Conservation (phyloP, 2,888 invertebrate genomes). For the Griposia aprilina region DNA sequence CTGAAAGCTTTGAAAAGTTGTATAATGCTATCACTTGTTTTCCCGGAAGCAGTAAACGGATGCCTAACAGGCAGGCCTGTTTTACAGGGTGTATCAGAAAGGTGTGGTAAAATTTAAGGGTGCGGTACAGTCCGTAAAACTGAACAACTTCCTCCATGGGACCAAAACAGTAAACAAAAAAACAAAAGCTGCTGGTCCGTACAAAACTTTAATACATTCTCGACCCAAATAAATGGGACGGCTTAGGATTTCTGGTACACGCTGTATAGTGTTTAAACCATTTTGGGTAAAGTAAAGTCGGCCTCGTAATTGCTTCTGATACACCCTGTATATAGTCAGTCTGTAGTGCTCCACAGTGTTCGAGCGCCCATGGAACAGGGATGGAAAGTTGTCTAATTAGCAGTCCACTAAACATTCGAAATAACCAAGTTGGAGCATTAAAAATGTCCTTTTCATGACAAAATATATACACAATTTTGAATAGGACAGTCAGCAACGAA, state of each 20-base stretch:
- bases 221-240: background rate
- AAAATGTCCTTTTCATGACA: constrained; percentile 70
- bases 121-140: background rate
- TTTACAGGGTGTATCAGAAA: constrained; percentile 7
- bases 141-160: background rate
- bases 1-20: constrained; percentile 29
- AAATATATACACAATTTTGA: constrained; percentile 35
- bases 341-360: constrained; percentile 72
- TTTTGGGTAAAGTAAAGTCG: too few species aligned
- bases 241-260: background rate
- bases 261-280: too few species aligned
- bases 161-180: background rate
- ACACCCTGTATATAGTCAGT: constrained; percentile 18
- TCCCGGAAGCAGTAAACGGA: constrained; percentile 43
- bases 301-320: too few species aligned
- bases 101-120: background rate
- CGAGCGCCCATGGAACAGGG: constrained; percentile 75
- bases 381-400: constrained; percentile 86
- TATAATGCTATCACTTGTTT: constrained; percentile 28
- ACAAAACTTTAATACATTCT: background rate
- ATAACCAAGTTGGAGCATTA: constrained; percentile 71
- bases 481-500: constrained; percentile 14
- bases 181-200: background rate
- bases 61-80: constrained; percentile 26
- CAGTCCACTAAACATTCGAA: constrained; percentile 78